These are phyloP conservation scores for Melozone crissalis DNA, from an alignment of 2,113 vertebrate genomes.

Conservation along the genomic window DNA sequence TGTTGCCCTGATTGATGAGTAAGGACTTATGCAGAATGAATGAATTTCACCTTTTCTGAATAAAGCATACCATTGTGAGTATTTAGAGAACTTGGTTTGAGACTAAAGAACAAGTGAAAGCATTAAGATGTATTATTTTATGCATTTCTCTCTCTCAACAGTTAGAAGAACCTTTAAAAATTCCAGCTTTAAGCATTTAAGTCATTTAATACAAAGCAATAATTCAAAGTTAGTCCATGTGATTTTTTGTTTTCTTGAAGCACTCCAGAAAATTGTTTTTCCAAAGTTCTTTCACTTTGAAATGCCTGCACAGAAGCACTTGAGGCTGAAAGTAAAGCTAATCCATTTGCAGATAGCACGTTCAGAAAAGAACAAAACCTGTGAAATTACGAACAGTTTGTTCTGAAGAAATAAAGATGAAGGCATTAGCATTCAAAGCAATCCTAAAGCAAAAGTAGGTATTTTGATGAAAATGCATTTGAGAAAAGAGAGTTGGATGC, in stretches of 20 bases:
- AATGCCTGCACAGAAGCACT: conserved; percentile 19
- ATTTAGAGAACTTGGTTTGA: not conserved
- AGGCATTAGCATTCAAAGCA: not conserved
- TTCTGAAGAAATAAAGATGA: not conserved
- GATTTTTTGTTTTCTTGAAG: conserved; percentile 32
- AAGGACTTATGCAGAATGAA: conserved; percentile 40
- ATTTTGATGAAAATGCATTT: not conserved
- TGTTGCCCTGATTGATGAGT: conserved; percentile 28
- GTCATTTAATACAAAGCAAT: not conserved
- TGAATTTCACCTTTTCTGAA: conserved; percentile 43
- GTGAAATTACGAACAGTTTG: not conserved
- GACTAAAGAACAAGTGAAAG: not conserved
- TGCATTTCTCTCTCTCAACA: not conserved
- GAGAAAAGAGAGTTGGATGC: not conserved
- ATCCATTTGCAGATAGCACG: not conserved
- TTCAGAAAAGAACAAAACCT: conserved; percentile 20
- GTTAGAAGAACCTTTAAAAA: not conserved
- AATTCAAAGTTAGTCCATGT: not conserved
- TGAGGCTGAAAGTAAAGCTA: conserved; percentile 13
- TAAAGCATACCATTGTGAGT: not conserved
- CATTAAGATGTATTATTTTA: not conserved
- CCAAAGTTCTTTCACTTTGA: conserved; percentile 19
- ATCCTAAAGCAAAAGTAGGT: not conserved
- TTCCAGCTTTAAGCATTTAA: not conserved
- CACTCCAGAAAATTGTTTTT: conserved; percentile 31